phyloP scores from a whole-genome alignment of 2,888 invertebrate genomes.

The Metacarcinus magister region DNA sequence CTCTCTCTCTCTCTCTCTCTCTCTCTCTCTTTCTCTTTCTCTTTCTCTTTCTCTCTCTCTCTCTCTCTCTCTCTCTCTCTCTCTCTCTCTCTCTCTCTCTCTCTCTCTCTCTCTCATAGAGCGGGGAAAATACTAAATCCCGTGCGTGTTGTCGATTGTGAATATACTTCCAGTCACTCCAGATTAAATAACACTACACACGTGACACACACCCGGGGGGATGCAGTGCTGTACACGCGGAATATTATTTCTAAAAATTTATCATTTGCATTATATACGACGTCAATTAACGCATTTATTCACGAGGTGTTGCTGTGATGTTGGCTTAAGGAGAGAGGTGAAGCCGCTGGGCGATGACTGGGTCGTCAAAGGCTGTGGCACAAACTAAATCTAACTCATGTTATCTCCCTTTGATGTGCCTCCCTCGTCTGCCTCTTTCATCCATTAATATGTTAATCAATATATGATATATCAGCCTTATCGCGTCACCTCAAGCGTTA shows the following conservation, averaged over 20 bases:
- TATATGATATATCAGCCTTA: not conserved
- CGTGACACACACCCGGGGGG: not conserved
- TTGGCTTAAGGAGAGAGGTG: not conserved
- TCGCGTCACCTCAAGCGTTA: not conserved
- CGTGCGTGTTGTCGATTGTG: no score
- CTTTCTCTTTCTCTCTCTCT: no score
- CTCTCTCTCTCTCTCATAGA: no score
- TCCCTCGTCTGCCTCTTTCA: not conserved
- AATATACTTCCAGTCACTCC: no score
- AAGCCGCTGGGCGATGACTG: not conserved
- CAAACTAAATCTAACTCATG: not conserved
- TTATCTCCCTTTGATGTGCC: not conserved
- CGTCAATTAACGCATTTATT: no score
- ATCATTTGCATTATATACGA: no score
- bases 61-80: not conserved
- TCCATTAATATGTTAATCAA: not conserved
- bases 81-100: not conserved
- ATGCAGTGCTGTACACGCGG: no score
- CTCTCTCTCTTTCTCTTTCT: no score
- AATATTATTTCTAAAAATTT: no score
- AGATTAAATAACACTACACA: no score
- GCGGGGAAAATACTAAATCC: no score
- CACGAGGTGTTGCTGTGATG: not conserved
- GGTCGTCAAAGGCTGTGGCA: not conserved
- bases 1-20: no score